A percentile compares a stretch with the other conserved stretches of the same genome.
Evolutionary conservation across 2,113 vertebrate species (phyloP).

Genomic region (Formicarius rufipectus): DNA sequence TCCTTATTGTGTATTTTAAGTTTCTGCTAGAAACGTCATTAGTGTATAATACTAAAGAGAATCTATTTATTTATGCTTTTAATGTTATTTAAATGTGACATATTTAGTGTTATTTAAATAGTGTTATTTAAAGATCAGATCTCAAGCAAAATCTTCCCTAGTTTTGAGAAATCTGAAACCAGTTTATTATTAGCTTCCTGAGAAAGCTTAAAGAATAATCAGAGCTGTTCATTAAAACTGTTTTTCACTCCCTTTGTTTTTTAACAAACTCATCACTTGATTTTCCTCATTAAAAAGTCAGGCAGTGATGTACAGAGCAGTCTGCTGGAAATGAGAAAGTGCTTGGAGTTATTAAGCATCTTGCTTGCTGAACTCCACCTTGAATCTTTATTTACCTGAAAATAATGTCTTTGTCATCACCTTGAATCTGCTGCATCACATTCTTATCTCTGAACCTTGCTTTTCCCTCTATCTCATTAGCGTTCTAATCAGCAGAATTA

Average conservation of each 20-base stretch:
- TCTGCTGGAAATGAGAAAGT: neutral
- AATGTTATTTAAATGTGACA: neutral
- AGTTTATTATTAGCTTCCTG: neutral
- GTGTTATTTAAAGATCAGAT: neutral
- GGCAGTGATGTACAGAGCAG: neutral
- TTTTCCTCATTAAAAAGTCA: conserved; percentile 17
- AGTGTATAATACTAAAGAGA: neutral
- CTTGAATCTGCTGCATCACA: neutral
- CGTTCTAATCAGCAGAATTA: conserved; percentile 2
- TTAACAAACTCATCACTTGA: neutral
- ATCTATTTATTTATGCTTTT: neutral
- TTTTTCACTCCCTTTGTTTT: neutral
- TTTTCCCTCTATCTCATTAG: conserved; percentile 4
- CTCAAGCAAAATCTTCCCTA: neutral
- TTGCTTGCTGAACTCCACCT: neutral
- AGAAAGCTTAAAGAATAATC: neutral
- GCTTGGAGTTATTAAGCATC: conserved; percentile 1
- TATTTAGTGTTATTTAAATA: too few relatives aligned
- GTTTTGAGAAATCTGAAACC: neutral
- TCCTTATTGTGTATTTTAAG: neutral
- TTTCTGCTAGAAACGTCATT: neutral
- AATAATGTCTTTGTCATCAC: conserved; percentile 21
- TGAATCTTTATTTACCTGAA: neutral
- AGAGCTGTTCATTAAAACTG: neutral
- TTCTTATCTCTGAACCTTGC: neutral